Conservation (phyloP, 2,113 vertebrate species). For the Paramormyrops kingsleyae region DNA sequence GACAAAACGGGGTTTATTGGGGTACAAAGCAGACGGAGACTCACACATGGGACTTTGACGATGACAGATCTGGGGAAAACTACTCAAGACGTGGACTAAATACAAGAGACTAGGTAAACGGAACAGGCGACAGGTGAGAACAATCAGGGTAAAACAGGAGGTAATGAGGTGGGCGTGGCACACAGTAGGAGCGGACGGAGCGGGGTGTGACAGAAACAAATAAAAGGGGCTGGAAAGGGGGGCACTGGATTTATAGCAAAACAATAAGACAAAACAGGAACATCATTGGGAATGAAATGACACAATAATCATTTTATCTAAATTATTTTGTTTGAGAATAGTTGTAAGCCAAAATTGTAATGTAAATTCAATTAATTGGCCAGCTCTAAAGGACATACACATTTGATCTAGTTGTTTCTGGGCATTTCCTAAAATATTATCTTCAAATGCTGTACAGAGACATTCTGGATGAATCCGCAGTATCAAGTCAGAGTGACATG, state of each 20-base stretch:
- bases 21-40: no score
- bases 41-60: no score
- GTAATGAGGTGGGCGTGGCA: no score
- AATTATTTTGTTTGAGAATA: neutral
- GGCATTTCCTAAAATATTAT: neutral
- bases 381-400: neutral
- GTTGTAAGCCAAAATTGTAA: neutral
- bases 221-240: neutral
- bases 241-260: neutral
- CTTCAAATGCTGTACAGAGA: constrained; percentile 31
- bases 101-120: no score
- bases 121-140: no score
- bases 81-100: no score
- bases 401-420: neutral
- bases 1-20: no score
- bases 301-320: neutral
- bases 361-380: neutral
- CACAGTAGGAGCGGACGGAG: no score
- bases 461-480: constrained; percentile 57
- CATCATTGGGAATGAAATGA: neutral
- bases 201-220: no score
- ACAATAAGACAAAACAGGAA: neutral
- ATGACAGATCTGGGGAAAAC: no score
- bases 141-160: no score
- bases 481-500: constrained; percentile 40